Base-by-base conservation (phyloP, 2,113 vertebrate species). In the Globicephala melas region DNA sequence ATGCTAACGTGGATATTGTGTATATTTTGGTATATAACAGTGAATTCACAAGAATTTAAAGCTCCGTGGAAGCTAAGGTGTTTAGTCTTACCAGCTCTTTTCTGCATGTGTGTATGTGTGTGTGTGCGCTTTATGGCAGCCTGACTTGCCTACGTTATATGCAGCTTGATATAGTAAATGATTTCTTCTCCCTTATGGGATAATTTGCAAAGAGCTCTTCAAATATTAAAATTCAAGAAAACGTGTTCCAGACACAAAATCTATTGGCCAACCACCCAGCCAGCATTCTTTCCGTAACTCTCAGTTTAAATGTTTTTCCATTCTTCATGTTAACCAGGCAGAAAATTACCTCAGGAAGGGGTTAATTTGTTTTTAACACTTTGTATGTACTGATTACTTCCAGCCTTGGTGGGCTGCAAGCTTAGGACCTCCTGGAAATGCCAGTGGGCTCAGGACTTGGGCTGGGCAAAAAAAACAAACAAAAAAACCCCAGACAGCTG, bases 171-270 rank as follows among this genome's bases (percentile, higher is more conserved):
- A 63, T 83, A 60, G 41, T 73, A 68, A 50, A 85, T 17, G 58
- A 95, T 84, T 71, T 63, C 50, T 95, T 89, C 12, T 38, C 8
- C 36, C 81, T 77, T 91, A n/a, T 91, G 62, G 33, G 41, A 85
- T 36, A 81, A 88, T 91, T 90, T 91, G 63, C 53, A 70, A 87
- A 92, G 44, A 95, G 33, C 31, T 93, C 67, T 67, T 96, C 82
- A 97, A 93, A 93, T 94, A 73, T 91, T 97, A 74, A 91, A 91
- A 93, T 92, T 60, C 47, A 91, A 96, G 73, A 67, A 92, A 95
- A 90, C 83, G 4, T 90, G 28, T 94, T 94, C 60, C 93, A 97
- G 93, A 88, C 63, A 95, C 60, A 96, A 81, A 93, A 44, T 87
- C 67, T 33, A 41, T 73, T 94, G 58, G 36, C 80, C 70, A 85